Percentiles rank a stretch among this genome's conserved stretches.
Conservation (phyloP, 1,140 invertebrate genomes). For the Cepaea nemoralis region DNA sequence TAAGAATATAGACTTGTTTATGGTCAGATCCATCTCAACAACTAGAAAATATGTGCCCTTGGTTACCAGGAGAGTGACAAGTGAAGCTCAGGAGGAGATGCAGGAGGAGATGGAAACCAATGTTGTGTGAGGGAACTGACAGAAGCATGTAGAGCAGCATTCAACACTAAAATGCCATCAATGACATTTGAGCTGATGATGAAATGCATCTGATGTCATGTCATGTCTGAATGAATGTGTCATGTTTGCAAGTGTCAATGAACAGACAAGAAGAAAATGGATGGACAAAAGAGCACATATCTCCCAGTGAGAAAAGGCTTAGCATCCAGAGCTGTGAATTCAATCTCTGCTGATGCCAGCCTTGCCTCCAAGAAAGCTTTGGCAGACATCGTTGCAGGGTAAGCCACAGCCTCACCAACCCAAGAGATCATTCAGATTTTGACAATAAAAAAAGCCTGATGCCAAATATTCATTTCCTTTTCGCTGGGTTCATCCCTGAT, state of each 20-base stretch:
- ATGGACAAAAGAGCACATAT: conserved; percentile 9
- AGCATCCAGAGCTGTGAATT: background rate
- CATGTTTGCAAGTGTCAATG: background rate
- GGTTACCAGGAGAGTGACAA: background rate
- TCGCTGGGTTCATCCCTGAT: too few relatives aligned
- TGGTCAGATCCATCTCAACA: background rate
- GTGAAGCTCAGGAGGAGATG: background rate
- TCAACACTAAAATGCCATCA: background rate
- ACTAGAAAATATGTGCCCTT: conserved; percentile 12
- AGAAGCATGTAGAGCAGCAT: too few relatives aligned
- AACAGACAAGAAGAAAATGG: background rate
- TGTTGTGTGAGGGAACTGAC: too few relatives aligned
- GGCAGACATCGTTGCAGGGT: conserved; percentile 4
- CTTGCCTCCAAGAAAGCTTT: background rate
- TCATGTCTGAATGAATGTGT: background rate
- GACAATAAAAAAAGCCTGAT: too few relatives aligned
- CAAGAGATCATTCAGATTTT: too few relatives aligned
- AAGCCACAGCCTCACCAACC: too few relatives aligned
- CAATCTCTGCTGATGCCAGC: background rate
- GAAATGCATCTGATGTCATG: background rate
- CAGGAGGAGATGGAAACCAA: too few relatives aligned
- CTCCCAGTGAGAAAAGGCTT: background rate
- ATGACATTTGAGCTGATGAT: background rate
- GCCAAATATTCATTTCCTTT: too few relatives aligned
- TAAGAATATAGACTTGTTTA: too few relatives aligned